phyloP scores from a whole-genome alignment of 2,113 vertebrate genomes.

The Micromys minutus region DNA sequence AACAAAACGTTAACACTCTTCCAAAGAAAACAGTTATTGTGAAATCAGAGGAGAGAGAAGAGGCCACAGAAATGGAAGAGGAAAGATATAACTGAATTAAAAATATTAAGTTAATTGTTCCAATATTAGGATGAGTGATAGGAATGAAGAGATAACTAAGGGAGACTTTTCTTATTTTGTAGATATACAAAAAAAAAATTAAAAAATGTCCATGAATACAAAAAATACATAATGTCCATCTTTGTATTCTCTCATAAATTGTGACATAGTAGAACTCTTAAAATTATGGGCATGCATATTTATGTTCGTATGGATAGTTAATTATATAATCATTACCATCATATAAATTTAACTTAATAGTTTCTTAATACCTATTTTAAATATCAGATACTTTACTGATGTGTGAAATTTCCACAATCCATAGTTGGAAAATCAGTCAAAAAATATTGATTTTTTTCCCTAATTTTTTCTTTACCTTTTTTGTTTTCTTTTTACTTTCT shows the following conservation, averaged over 20 bases:
- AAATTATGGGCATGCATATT: background rate
- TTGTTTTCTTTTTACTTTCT: background rate
- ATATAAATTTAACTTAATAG: background rate
- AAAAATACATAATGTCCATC: background rate
- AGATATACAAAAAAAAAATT: background rate
- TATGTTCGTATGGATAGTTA: too few species aligned
- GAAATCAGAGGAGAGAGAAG: background rate
- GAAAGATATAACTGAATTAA: background rate
- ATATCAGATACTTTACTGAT: background rate
- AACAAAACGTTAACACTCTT: background rate
- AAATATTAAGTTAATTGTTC: background rate
- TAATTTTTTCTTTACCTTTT: too few species aligned
- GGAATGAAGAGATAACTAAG: background rate
- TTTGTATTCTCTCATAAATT: background rate
- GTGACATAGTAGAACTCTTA: too few species aligned
- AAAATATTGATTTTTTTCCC: too few species aligned
- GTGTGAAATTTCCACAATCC: background rate
- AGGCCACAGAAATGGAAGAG: background rate
- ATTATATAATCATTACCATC: background rate
- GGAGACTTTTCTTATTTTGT: background rate
- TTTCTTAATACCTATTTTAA: background rate
- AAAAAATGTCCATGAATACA: background rate
- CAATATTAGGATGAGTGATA: background rate
- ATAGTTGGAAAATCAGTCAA: background rate
- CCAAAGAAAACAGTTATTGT: background rate